phyloP scores from a whole-genome alignment of 2,113 vertebrate genomes.

The Arothron firmamentum region DNA sequence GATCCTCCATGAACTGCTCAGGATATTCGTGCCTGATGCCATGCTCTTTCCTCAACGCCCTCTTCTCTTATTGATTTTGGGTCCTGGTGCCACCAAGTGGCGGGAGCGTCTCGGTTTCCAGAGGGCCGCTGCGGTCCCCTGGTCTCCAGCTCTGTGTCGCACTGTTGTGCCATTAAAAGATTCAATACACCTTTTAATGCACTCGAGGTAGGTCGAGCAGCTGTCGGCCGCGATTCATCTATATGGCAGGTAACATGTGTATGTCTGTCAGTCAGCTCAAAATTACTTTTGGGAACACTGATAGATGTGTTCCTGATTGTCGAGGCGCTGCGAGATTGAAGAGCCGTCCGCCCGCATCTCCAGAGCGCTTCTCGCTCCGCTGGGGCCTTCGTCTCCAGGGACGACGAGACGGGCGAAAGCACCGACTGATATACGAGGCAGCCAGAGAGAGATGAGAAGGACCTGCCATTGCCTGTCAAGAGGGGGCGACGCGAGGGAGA shows the following conservation, averaged over 20 bases:
- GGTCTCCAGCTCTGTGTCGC: slow-evolving; percentile 22
- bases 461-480: slow-evolving; percentile 62
- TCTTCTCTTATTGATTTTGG: slow-evolving; percentile 65
- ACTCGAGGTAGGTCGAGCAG: slow-evolving; percentile 18
- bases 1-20: slow-evolving; percentile 42
- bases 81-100: slow-evolving; percentile 78
- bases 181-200: slow-evolving; percentile 19
- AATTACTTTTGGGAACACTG: slow-evolving; percentile 46
- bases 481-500: slow-evolving; percentile 46
- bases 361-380: slow-evolving; percentile 23
- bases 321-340: slow-evolving; percentile 57
- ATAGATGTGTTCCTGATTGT: slow-evolving; percentile 59
- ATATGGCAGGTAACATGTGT: slow-evolving; percentile 16
- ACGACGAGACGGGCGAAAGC: slow-evolving; percentile 33
- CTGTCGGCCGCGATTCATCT: slow-evolving; percentile 36
- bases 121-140: slow-evolving; percentile 21
- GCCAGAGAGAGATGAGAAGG: slow-evolving; percentile 62
- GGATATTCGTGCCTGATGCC: slow-evolving; percentile 35
- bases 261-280: slow-evolving; percentile 44
- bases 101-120: slow-evolving; percentile 15
- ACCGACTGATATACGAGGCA: slow-evolving; percentile 62
- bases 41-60: slow-evolving; percentile 29
- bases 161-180: slow-evolving; percentile 9
- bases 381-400: slow-evolving; percentile 34
- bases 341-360: slow-evolving; percentile 36